Evolutionary conservation across 2,888 invertebrate species (phyloP).

Genomic region (Eristalis arbustorum): DNA sequence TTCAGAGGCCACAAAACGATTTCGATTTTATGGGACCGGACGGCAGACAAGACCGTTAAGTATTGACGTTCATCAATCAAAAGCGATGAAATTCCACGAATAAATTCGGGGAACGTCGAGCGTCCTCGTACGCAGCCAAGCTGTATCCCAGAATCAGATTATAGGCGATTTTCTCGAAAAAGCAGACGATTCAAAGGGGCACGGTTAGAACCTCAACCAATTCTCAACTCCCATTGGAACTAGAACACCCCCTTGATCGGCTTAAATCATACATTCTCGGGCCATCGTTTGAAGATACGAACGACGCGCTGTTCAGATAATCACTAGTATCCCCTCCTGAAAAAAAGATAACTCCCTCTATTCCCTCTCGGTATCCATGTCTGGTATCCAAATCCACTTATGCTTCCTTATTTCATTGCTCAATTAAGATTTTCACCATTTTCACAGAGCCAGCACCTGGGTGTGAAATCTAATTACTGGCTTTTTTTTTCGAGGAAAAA

Average conservation of each 20-base stretch:
- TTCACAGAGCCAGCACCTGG: slow-evolving; percentile 37
- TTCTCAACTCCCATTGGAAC: background rate
- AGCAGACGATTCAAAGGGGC: background rate
- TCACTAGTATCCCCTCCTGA: background rate
- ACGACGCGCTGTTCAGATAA: background rate
- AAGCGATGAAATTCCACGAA: background rate
- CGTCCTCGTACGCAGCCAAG: too few species aligned
- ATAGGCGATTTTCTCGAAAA: background rate
- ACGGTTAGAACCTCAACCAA: background rate
- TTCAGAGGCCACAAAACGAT: background rate
- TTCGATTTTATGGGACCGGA: background rate
- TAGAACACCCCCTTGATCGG: background rate
- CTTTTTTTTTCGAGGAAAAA: background rate
- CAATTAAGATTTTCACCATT: slow-evolving; percentile 36
- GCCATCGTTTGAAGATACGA: background rate
- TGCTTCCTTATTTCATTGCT: slow-evolving; percentile 36
- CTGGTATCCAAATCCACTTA: slow-evolving; percentile 45
- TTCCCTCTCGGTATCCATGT: slow-evolving; percentile 37
- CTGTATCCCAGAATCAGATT: background rate
- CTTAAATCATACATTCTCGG: background rate
- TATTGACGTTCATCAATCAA: background rate
- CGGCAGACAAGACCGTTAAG: background rate
- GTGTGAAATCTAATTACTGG: slow-evolving; percentile 42
- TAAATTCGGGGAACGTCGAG: background rate
- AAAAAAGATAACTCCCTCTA: background rate